Evolutionary conservation across 2,113 vertebrate species (phyloP).

Genomic region (Scalopus aquaticus): DNA sequence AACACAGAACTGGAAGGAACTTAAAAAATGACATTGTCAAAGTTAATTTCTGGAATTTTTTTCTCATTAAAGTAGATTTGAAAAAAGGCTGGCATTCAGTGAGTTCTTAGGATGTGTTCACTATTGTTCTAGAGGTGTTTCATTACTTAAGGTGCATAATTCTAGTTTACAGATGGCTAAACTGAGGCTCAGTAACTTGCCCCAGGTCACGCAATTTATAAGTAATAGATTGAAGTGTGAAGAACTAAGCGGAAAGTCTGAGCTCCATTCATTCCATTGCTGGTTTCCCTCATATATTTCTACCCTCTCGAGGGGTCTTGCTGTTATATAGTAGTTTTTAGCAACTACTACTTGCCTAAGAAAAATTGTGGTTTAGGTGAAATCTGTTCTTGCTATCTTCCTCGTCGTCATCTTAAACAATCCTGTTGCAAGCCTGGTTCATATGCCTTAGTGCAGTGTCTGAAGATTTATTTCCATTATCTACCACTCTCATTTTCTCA

Average conservation of each 20-base stretch:
- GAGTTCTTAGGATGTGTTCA: background rate
- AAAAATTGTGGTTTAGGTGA: background rate
- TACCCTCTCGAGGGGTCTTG: background rate
- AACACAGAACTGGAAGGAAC: background rate
- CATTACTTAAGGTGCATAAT: background rate
- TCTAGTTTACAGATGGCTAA: background rate
- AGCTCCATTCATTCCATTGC: background rate
- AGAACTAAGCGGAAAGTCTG: background rate
- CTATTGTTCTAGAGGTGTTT: background rate
- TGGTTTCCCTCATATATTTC: background rate
- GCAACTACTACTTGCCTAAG: background rate
- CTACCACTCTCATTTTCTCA: conserved; percentile 11
- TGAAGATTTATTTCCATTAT: background rate
- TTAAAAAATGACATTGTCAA: background rate
- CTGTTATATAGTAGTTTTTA: background rate
- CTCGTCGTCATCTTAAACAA: background rate
- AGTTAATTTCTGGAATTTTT: background rate
- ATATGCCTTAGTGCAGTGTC: background rate
- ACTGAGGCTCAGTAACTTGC: background rate
- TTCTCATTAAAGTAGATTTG: background rate
- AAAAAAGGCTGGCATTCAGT: background rate
- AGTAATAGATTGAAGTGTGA: background rate
- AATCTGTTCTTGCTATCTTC: background rate
- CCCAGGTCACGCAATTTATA: background rate
- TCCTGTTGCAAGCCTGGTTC: background rate